Evolutionary conservation across 2,888 invertebrate genomes (phyloP).

Genomic region (Nomada flava): DNA sequence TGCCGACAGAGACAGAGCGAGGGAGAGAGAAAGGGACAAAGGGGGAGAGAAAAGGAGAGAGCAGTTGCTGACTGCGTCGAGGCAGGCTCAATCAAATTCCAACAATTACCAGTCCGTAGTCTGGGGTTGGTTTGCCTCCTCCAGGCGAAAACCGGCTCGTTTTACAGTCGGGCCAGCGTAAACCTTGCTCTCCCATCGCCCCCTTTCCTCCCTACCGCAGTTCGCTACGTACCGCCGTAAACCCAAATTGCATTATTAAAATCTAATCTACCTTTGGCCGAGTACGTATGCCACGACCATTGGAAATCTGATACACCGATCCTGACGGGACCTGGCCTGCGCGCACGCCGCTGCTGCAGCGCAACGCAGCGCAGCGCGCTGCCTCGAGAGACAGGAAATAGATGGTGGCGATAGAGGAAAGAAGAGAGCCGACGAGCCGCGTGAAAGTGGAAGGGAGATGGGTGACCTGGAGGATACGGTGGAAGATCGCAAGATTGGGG

Average conservation of each 20-base stretch:
- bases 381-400: constrained; percentile 24
- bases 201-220: constrained; percentile 18
- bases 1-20: constrained; percentile 23
- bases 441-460: constrained; percentile 16
- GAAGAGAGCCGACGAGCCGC: not conserved
- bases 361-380: not conserved
- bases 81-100: constrained; percentile 77
- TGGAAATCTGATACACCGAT: constrained; percentile 73
- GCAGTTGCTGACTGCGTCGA: constrained; percentile 40
- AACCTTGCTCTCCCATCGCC: constrained; percentile 4
- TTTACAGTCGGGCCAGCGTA: constrained; percentile 58
- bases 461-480: constrained; percentile 3
- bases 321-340: constrained; percentile 22
- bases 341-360: not conserved
- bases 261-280: constrained; percentile 80
- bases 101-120: constrained; percentile 75
- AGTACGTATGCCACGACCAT: constrained; percentile 69
- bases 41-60: not conserved
- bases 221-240: constrained; percentile 62
- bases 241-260: constrained; percentile 82
- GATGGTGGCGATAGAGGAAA: constrained; percentile 23
- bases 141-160: constrained; percentile 69
- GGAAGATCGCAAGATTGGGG: constrained; percentile 64
- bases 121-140: constrained; percentile 65
- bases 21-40: not conserved